phyloP scores from a whole-genome alignment of 2,113 vertebrate genomes.

The Brachionichthys hirsutus region DNA sequence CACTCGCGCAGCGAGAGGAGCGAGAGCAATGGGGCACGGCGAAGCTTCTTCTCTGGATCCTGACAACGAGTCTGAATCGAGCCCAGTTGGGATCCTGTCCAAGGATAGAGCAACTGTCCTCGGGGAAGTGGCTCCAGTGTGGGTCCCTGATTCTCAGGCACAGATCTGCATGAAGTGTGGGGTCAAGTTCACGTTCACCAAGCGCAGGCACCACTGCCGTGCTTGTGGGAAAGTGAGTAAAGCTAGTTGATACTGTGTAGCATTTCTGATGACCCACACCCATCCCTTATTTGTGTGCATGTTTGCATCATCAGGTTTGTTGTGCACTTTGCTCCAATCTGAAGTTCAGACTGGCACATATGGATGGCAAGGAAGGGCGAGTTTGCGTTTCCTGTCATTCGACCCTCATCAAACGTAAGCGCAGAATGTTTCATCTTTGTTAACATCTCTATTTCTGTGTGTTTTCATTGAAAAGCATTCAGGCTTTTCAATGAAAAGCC shows the following conservation, averaged over 20 bases:
- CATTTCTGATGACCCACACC: not conserved
- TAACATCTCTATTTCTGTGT: not conserved
- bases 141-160: constrained; percentile 96
- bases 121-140: constrained; percentile 91
- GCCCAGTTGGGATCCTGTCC: constrained; percentile 81
- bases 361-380: constrained; percentile 94
- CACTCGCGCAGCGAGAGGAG: constrained; percentile 57
- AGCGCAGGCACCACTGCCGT: constrained; percentile 96
- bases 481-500: no score
- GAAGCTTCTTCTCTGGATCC: constrained; percentile 80
- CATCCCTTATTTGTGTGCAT: constrained; percentile 2
- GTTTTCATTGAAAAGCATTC: not conserved
- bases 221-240: constrained; percentile 94
- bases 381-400: constrained; percentile 96
- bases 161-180: constrained; percentile 98
- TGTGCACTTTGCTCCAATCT: constrained; percentile 93
- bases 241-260: not conserved
- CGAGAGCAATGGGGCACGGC: constrained; percentile 62
- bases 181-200: constrained; percentile 95
- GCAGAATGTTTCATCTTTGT: not conserved
- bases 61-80: constrained; percentile 83
- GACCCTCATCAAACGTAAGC: constrained; percentile 89
- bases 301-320: constrained; percentile 82
- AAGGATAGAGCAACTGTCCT: constrained; percentile 86
- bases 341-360: constrained; percentile 91